A percentile compares a stretch with the other conserved stretches of the same genome.
These are phyloP conservation scores for Parapristionchus giblindavisi DNA, from an alignment of 2,888 invertebrate genomes.

Conservation along the genomic window DNA sequence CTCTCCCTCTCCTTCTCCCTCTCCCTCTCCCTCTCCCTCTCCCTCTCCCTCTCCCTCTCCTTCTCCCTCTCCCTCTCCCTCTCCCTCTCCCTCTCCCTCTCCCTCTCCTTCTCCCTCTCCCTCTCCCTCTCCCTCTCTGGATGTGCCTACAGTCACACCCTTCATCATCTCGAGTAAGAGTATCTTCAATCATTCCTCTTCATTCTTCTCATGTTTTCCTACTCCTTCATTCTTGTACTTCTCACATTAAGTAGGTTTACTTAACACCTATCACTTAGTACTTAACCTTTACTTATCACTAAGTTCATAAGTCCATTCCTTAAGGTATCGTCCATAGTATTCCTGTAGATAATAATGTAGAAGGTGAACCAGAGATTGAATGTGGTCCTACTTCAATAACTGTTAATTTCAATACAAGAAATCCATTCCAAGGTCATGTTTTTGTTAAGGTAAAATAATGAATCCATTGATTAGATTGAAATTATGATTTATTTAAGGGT, in stretches of 20 bases:
- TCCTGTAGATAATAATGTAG: constrained; percentile 68
- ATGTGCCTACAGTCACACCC: neutral
- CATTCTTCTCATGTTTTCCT: neutral
- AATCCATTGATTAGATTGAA: neutral
- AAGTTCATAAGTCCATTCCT: neutral
- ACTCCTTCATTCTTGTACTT: constrained; percentile 7
- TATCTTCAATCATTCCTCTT: constrained; percentile 11
- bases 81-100: neutral
- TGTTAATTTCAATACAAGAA: constrained; percentile 65
- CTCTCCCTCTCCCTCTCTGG: neutral
- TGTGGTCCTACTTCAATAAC: constrained; percentile 68
- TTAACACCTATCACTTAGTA: constrained; percentile 1
- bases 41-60: neutral
- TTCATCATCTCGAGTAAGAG: no score
- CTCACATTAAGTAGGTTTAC: constrained; percentile 12
- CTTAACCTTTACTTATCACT: neutral
- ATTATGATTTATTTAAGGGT: neutral
- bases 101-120: neutral
- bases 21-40: constrained; percentile 28
- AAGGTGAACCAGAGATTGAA: constrained; percentile 70
- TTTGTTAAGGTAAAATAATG: constrained; percentile 53
- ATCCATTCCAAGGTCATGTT: constrained; percentile 63
- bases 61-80: neutral
- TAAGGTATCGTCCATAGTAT: constrained; percentile 50
- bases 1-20: constrained; percentile 15